Base-by-base conservation (phyloP, 2,888 invertebrate genomes). In the Drosophila siamana region DNA sequence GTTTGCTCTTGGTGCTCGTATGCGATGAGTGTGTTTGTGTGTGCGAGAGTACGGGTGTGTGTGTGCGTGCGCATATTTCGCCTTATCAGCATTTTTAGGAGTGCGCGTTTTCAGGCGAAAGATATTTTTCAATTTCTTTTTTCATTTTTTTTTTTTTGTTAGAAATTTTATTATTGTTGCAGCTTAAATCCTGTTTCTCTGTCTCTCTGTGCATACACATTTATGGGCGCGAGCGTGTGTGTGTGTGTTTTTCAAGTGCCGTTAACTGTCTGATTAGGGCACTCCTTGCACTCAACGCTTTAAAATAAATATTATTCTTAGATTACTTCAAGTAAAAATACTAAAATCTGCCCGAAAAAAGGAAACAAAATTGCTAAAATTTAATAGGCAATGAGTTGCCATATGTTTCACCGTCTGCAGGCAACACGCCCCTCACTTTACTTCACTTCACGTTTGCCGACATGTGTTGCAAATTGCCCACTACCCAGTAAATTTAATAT, bases 261-360 rank as follows among this genome's bases (percentile, higher is more conserved):
- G 69, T 86, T 84, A 86, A 86, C 89, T 84, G 85, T 84, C 89
- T 85, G 85, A 85, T 85, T 88, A 88, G 87, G 81, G 82, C 88
- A 83, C 88, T 88, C 60, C 71, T 62, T 70, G 63, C 76, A 76
- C 85, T 67, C 74, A 66, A 28, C 77, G 73, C 80, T 79, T 80
- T 80, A 90, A 88, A 89, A 89, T 85, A 81, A 90, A 91, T 90
- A 91, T 91, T 90, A 66, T 89, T 78, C 64, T 87, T 88, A 81
- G 85, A 84, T 87, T 88, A 84, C 57, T 86, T 52, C 68, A 55
- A 69, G 48, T 68, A 69, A 86, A 86, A 86, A 80, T 64, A 69
- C 68, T 66, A 56, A 77, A 81, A 74, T 74, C 78, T 78, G 67
- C 55, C 60, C 66, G 60, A 75, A 73, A 71, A 61, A 60, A 54